These are phyloP conservation scores for Dermolepida albohirtum DNA, from an alignment of 2,888 invertebrate species.

Conservation along the genomic window DNA sequence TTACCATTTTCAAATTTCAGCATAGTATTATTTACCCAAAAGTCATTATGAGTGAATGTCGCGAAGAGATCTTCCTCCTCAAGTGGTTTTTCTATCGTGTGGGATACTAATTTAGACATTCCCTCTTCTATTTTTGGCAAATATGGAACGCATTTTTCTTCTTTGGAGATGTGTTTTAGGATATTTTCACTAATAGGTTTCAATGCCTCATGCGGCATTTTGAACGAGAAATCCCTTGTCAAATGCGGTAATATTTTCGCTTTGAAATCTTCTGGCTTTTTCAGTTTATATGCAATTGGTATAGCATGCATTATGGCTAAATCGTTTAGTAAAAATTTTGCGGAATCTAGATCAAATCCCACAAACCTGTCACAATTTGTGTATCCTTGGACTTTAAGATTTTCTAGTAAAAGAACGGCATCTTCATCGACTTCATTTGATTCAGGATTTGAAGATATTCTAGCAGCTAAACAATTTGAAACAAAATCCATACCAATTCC, in stretches of 20 bases:
- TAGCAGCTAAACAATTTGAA: slow-evolving; percentile 66
- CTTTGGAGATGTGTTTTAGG: not conserved
- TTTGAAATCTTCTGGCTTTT: slow-evolving; percentile 61
- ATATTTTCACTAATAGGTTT: not conserved
- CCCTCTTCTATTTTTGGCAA: slow-evolving; percentile 37
- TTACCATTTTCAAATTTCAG: too few relatives aligned
- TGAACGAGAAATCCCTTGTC: slow-evolving; percentile 2
- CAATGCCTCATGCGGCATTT: not conserved
- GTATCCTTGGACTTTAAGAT: slow-evolving; percentile 65
- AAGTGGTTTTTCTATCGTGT: not conserved
- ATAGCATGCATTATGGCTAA: slow-evolving; percentile 69
- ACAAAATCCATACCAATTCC: slow-evolving; percentile 47
- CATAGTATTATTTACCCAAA: too few relatives aligned
- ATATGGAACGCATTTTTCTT: not conserved
- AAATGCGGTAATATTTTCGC: slow-evolving; percentile 55
- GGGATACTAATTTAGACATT: not conserved
- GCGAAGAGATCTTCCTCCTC: not conserved
- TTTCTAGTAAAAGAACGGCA: slow-evolving; percentile 68
- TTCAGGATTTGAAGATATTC: slow-evolving; percentile 55
- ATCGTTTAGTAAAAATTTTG: slow-evolving; percentile 62
- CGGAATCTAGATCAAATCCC: slow-evolving; percentile 66
- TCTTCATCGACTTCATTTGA: slow-evolving; percentile 64
- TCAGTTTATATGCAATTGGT: slow-evolving; percentile 66
- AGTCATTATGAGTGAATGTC: too few relatives aligned
- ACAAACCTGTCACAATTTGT: slow-evolving; percentile 63